A percentile compares a stretch with the other conserved stretches of the same genome.
Evolutionary conservation across 1,140 invertebrate species (phyloP).

Genomic region (Drosophila seguyi): DNA sequence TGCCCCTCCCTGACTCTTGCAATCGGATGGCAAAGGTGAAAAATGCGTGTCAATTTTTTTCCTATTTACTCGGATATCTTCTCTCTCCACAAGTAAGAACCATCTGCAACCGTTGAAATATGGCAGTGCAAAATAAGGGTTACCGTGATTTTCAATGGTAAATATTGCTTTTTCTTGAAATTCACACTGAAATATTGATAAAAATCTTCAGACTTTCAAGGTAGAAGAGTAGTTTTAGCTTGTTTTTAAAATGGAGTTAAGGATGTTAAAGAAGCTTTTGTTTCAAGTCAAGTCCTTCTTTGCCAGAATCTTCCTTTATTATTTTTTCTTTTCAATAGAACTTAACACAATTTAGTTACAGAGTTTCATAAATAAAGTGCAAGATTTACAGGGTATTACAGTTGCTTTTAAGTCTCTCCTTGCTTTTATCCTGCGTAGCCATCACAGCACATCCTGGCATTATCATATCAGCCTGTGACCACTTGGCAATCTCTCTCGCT

Average conservation of each 20-base stretch:
- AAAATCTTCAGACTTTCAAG: not conserved
- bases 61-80: constrained; percentile 32
- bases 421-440: not conserved
- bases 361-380: not conserved
- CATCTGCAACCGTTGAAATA: constrained; percentile 37
- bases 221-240: not conserved
- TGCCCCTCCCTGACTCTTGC: constrained; percentile 6
- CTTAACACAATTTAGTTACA: not conserved
- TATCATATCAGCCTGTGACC: constrained; percentile 40
- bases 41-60: constrained; percentile 65
- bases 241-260: not conserved
- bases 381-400: not conserved
- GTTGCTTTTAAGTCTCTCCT: not conserved
- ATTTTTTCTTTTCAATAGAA: not conserved
- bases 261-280: too few species aligned
- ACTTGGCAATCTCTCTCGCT: constrained; percentile 49
- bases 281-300: not conserved
- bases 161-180: not conserved
- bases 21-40: constrained; percentile 48
- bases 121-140: not conserved
- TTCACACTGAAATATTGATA: not conserved
- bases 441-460: constrained; percentile 23
- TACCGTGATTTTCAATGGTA: constrained; percentile 8
- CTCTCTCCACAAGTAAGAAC: not conserved
- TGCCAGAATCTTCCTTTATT: not conserved